phyloP scores from a whole-genome alignment of 2,797 vertebrate genomes.

The Alosa sapidissima region DNA sequence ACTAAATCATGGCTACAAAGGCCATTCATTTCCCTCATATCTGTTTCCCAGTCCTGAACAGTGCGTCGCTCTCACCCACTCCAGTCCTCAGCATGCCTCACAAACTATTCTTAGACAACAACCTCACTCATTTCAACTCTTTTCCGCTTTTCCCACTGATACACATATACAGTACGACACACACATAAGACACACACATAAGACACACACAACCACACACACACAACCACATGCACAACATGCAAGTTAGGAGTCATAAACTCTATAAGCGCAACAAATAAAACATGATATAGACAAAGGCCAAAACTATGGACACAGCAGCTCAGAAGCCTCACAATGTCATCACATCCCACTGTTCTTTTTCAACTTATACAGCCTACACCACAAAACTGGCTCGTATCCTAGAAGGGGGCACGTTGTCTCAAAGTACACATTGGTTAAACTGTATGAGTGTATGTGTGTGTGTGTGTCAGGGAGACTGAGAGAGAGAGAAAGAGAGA shows the following conservation, averaged over 20 bases:
- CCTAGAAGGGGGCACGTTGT: neutral
- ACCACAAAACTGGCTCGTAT: neutral
- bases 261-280: neutral
- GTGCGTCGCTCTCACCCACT: neutral
- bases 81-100: conserved; percentile 44
- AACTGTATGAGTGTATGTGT: neutral
- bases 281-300: neutral
- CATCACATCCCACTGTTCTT: conserved; percentile 31
- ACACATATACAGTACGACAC: neutral
- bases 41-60: conserved; percentile 38
- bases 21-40: conserved; percentile 58
- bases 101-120: conserved; percentile 63
- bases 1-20: conserved; percentile 59
- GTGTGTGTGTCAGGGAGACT: neutral
- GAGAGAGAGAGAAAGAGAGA: conserved; percentile 30
- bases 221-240: neutral
- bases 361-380: conserved; percentile 2
- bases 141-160: conserved; percentile 31
- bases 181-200: neutral
- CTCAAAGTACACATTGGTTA: neutral
- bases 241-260: neutral
- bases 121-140: conserved; percentile 38
- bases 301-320: neutral
- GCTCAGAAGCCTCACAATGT: neutral
- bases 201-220: neutral